Evolutionary conservation across 2,888 invertebrate species (phyloP).

Genomic region (Scaptomyza flava): DNA sequence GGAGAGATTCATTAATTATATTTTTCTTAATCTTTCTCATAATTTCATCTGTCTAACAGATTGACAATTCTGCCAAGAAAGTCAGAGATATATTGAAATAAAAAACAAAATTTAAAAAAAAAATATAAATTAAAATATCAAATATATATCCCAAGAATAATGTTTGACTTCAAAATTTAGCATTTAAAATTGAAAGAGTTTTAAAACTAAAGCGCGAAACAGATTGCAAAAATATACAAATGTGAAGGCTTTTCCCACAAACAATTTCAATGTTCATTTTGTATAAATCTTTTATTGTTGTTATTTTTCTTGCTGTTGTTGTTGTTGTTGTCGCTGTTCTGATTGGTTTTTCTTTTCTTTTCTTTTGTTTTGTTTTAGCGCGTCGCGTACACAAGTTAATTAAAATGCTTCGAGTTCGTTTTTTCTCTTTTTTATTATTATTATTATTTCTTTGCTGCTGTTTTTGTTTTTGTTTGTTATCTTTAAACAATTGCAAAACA

Average conservation of each 20-base stretch:
- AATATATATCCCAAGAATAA: constrained; percentile 8
- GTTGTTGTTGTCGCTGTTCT: constrained; percentile 7
- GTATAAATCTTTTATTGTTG: constrained; percentile 31
- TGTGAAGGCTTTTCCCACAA: constrained; percentile 41
- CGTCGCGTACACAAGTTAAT: constrained; percentile 62
- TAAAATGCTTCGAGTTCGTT: constrained; percentile 55
- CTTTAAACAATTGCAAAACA: constrained; percentile 65
- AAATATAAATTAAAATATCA: constrained; percentile 2
- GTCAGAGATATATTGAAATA: constrained; percentile 29
- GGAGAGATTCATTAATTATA: constrained; percentile 12
- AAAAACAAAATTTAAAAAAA: constrained; percentile 41
- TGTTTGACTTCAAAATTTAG: constrained; percentile 2
- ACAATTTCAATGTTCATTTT: constrained; percentile 9
- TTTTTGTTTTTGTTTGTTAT: constrained; percentile 30
- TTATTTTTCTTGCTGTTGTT: constrained; percentile 1
- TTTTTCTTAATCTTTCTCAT: constrained; percentile 13
- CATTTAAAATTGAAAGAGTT: constrained; percentile 16
- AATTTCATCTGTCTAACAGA: constrained; percentile 40
- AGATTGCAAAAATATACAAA: constrained; percentile 34
- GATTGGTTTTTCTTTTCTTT: constrained; percentile 31
- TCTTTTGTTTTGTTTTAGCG: constrained; percentile 14
- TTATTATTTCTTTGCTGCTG: constrained; percentile 32
- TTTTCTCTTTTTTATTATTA: constrained; percentile 26
- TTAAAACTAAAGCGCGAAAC: constrained; percentile 6
- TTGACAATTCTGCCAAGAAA: constrained; percentile 49